A percentile compares a stretch with the other conserved stretches of the same genome.
Evolutionary conservation across 2,113 vertebrate genomes (phyloP).

Genomic region (Amia ocellicauda): DNA sequence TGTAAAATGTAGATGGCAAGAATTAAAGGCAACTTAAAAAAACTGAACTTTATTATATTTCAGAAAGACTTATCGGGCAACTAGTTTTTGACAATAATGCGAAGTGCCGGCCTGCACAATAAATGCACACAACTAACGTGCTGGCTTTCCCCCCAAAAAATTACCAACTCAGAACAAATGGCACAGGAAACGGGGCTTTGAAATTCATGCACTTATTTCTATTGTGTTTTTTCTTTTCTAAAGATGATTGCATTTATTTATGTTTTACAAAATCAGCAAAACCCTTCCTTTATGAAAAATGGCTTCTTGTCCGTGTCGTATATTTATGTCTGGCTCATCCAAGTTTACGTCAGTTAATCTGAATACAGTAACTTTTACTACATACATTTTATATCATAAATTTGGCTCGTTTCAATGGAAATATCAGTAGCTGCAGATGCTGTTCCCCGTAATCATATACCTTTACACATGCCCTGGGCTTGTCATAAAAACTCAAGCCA

Average conservation of each 20-base stretch:
- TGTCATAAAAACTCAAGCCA: conserved; percentile 26
- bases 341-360: background rate
- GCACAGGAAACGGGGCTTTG: no score
- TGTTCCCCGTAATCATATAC: conserved; percentile 30
- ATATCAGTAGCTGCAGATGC: conserved; percentile 26
- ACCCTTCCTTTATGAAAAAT: conserved; percentile 6
- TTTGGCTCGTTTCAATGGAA: conserved; percentile 22
- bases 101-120: no score
- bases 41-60: no score
- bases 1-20: no score
- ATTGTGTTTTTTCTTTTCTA: no score
- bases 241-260: background rate
- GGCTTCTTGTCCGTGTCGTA: background rate
- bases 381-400: conserved; percentile 1
- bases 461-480: conserved; percentile 29
- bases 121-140: no score
- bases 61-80: no score
- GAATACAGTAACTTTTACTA: background rate
- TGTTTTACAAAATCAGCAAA: background rate
- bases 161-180: no score
- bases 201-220: no score
- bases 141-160: no score
- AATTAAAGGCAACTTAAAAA: no score
- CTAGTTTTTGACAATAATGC: no score
- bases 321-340: conserved; percentile 5